Evolutionary conservation across 2,113 vertebrate genomes (phyloP), one percentile per base, ranked within the genome.

Genomic region (Ciconia maguari): DNA sequence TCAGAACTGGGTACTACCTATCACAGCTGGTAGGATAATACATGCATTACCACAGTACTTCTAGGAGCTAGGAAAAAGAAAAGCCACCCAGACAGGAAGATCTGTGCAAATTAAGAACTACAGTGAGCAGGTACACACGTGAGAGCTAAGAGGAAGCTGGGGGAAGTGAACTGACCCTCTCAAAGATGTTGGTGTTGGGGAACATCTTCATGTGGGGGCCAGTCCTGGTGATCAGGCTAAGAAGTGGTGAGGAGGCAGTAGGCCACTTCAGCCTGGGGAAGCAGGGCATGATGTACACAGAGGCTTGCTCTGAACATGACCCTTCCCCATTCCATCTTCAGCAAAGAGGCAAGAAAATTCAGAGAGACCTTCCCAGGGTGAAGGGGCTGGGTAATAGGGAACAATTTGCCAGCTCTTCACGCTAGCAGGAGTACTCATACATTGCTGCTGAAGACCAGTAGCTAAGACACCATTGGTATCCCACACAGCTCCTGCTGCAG

Each of bases 111-210:
- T 54, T 29, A 64, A 60, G 41, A 87, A 21, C 36, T n/a, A 26
- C 15, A 48, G 14, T 7, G 48, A 42, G 13, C 18, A 38, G 36
- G 54, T 27, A 25, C 13, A 25, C 2, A 3, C 0, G 2, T 5
- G n/a, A 77, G 13, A 57, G 8, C 52, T 34, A 62, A 66, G 29
- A 77, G 29, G 41, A 72, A 72, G 68, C 38, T 68, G 17, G 8
- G 18, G 26, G 17, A 52, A 72, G 29, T 2, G 6, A 19, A 36
- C 8, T 19, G 44, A 60, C 15, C 14, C 49, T 32, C 15, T 80
- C 18, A 58, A 54, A 91, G 18, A 29, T 19, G 9, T 4, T 87
- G 38, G 21, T 72, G 42, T 13, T 48, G 20, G 32, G 44, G 49
- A 70, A 32, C 2, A 10, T 14, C 65, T 74, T 84, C 19, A 25